Percentiles rank a stretch among this genome's conserved stretches.
These are phyloP conservation scores for Atherinosoma microstoma DNA, from an alignment of 2,797 vertebrate species.

Conservation along the genomic window DNA sequence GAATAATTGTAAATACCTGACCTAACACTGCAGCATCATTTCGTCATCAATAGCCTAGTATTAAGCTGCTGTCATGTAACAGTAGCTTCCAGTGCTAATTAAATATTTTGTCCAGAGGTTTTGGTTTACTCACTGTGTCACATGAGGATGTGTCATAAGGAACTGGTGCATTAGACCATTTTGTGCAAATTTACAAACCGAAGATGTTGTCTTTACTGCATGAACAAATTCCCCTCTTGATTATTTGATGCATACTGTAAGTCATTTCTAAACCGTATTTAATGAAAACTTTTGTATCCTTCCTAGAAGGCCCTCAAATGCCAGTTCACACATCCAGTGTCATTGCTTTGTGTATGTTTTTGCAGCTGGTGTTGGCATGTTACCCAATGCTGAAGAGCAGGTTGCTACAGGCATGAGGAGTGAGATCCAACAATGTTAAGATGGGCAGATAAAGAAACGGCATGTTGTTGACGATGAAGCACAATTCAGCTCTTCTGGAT, in stretches of 20 bases:
- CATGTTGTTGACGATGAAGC: slow-evolving; percentile 25
- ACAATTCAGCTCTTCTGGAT: background rate
- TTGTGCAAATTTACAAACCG: background rate
- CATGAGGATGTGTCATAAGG: background rate
- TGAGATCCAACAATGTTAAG: slow-evolving; percentile 23
- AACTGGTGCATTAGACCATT: background rate
- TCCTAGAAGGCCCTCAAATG: background rate
- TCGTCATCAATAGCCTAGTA: background rate
- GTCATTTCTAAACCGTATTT: background rate
- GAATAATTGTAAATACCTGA: background rate
- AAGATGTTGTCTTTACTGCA: background rate
- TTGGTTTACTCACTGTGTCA: background rate
- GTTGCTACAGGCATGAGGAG: slow-evolving; percentile 54
- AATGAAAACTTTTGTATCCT: background rate
- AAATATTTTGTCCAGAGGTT: background rate
- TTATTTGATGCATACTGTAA: background rate
- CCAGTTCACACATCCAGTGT: background rate
- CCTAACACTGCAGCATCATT: background rate
- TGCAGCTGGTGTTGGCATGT: slow-evolving; percentile 17
- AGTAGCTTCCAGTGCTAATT: background rate
- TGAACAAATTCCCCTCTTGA: background rate
- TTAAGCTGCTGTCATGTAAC: background rate
- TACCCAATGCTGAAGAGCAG: slow-evolving; percentile 23
- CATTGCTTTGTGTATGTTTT: slow-evolving; percentile 8
- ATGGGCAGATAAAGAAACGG: slow-evolving; percentile 20